Conservation (phyloP, 30 jellyfish, hydroid and myxozoan species). For the Hydractinia symbiolongicarpus region DNA sequence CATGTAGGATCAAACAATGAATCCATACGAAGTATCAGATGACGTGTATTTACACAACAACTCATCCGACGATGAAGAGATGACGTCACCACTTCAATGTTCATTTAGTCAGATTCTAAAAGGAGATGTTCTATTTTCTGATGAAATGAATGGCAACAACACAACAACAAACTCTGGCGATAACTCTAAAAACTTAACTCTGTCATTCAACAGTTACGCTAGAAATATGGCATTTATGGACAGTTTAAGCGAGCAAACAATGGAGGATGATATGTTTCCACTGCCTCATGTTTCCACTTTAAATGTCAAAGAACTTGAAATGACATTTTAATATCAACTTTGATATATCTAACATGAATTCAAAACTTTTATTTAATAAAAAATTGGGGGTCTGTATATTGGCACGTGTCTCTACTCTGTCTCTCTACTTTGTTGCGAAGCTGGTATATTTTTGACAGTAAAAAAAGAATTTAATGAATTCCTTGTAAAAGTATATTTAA, state of each 20-base stretch:
- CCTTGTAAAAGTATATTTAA: too few species aligned
- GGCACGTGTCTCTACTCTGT: too few species aligned
- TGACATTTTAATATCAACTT: too few species aligned
- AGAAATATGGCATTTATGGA: slow-evolving; percentile 16
- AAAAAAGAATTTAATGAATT: too few species aligned
- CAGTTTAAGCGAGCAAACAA: background rate
- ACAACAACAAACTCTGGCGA: background rate
- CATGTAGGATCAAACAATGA: slow-evolving; percentile 13
- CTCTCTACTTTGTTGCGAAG: too few species aligned
- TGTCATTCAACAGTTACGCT: background rate
- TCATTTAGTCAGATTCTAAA: slow-evolving; percentile 32
- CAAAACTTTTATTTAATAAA: too few species aligned
- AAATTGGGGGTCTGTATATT: too few species aligned
- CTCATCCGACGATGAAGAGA: slow-evolving; percentile 1
- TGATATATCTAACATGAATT: too few species aligned
- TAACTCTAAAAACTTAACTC: background rate
- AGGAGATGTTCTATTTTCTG: slow-evolving; percentile 24
- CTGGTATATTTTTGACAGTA: too few species aligned
- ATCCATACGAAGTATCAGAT: slow-evolving; percentile 27
- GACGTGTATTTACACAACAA: background rate
- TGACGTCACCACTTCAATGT: slow-evolving; percentile 22
- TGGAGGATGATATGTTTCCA: too few species aligned
- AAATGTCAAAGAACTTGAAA: too few species aligned
- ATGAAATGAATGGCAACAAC: background rate
- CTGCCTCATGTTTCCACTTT: too few species aligned